Conservation (phyloP, 2,113 vertebrate species). For the Calonectris borealis region DNA sequence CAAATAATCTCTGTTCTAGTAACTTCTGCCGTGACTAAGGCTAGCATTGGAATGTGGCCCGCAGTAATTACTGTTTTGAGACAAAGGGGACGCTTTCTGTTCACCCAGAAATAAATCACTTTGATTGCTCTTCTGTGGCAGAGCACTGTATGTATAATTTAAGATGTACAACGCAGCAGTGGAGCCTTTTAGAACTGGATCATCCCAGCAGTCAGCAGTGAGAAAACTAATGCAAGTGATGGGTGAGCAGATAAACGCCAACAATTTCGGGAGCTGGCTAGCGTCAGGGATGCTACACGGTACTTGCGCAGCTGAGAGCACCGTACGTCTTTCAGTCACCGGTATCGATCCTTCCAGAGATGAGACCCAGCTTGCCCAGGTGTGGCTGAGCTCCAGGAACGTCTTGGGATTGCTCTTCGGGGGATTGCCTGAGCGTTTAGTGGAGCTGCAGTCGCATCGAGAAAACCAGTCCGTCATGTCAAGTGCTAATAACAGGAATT, state of each 20-base stretch:
- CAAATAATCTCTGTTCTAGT: neutral
- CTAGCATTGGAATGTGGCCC: neutral
- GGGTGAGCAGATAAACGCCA: neutral
- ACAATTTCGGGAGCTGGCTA: neutral
- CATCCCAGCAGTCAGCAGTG: neutral
- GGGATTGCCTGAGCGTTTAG: neutral
- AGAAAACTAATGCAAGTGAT: neutral
- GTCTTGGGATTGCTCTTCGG: neutral
- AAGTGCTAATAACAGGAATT: neutral
- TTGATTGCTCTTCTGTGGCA: neutral
- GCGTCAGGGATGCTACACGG: rapidly evolving
- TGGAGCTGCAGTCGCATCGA: neutral
- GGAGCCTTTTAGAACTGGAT: neutral
- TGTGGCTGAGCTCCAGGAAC: neutral
- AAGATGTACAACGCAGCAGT: neutral
- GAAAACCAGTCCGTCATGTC: neutral
- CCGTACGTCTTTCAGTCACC: rapidly evolving
- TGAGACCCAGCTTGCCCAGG: neutral
- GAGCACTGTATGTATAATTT: neutral
- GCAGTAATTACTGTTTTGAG: neutral
- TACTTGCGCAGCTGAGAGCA: rapidly evolving
- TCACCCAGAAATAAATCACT: conserved; percentile 47
- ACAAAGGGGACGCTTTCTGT: neutral
- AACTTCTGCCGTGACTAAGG: neutral
- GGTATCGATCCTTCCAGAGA: neutral